Evolutionary conservation across 2,797 vertebrate genomes (phyloP), one percentile per base, ranked within the genome.

Genomic region (Heterohyrax brucei): DNA sequence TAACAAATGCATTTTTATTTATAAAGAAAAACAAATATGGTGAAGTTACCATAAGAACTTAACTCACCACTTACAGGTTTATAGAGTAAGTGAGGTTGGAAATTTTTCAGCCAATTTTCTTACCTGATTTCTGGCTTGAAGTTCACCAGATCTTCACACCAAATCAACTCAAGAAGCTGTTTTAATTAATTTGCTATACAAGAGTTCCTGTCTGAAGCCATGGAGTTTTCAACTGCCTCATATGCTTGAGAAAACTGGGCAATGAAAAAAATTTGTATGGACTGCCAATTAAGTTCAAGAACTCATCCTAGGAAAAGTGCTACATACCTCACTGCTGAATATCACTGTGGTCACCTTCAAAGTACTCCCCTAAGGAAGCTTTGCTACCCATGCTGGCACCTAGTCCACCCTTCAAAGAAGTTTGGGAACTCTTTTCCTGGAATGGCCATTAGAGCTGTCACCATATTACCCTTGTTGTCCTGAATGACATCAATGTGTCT

Each of bases 1-100:
- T 76, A 82, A 16, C 59, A 91, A 87, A 78, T 28, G 66, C 28
- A 61, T 83, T 87, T 95, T 95, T 93, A 80, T 53, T 95, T 82
- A 91, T 48, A 53, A 91, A 73, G 48, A 59, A 92, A 95, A 87
- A 61, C n/a, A 92, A 22, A 28, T 18, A 5, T 3, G 48, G 18
- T 24, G 13, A 94, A 76, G 5, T 14, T 78, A 7, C 83, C 72
- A 50, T 39, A 80, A 87, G 26, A 77, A 46, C 10, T 78, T 84
- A 66, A 78, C 28, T 84, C 48, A 53, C 21, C n/a, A 7, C 30
- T 1, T 30, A 53, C 26, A 72, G 59, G 8, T 19, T 77, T 30
- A 56, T 1, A 24, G 30, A 46, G 30, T 12, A 4, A 39, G 28
- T 1, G 3, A 78, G 10, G 0, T 14, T 19, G 4, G 16, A 80